Percentiles rank a stretch among this genome's conserved stretches.
Evolutionary conservation across 1,140 invertebrate genomes (phyloP).

Genomic region (Bombyx mandarina): DNA sequence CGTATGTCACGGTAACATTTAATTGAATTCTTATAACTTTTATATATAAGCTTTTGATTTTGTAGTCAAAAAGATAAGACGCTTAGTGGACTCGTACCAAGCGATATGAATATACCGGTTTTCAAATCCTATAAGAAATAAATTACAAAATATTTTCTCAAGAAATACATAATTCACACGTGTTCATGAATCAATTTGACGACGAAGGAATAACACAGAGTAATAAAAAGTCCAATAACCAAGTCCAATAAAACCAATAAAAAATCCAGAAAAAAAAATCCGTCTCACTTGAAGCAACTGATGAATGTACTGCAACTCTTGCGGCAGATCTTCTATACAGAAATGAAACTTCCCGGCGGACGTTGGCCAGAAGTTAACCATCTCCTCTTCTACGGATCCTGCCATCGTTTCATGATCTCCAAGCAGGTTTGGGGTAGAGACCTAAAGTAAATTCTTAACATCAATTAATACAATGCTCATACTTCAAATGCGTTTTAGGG

Average conservation of each 20-base stretch:
- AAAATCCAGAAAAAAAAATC: too few relatives aligned
- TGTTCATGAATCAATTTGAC: neutral
- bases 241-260: neutral
- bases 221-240: neutral
- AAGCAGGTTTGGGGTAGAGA: slow-evolving; percentile 77
- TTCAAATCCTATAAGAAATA: neutral
- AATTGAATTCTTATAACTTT: too few relatives aligned
- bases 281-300: slow-evolving; percentile 83
- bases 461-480: too few relatives aligned
- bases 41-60: too few relatives aligned
- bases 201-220: too few relatives aligned
- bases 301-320: slow-evolving; percentile 93
- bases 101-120: neutral
- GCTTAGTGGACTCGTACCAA: too few relatives aligned
- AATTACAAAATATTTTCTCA: too few relatives aligned
- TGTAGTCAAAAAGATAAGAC: too few relatives aligned
- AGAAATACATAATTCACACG: too few relatives aligned
- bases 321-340: slow-evolving; percentile 90
- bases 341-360: slow-evolving; percentile 94
- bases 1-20: too few relatives aligned
- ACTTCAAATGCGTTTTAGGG: too few relatives aligned
- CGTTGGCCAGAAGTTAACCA: slow-evolving; percentile 91
- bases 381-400: slow-evolving; percentile 79
- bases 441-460: slow-evolving; percentile 31
- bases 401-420: slow-evolving; percentile 79